phyloP scores from a whole-genome alignment of 1,140 invertebrate genomes.

The Battus philenor region DNA sequence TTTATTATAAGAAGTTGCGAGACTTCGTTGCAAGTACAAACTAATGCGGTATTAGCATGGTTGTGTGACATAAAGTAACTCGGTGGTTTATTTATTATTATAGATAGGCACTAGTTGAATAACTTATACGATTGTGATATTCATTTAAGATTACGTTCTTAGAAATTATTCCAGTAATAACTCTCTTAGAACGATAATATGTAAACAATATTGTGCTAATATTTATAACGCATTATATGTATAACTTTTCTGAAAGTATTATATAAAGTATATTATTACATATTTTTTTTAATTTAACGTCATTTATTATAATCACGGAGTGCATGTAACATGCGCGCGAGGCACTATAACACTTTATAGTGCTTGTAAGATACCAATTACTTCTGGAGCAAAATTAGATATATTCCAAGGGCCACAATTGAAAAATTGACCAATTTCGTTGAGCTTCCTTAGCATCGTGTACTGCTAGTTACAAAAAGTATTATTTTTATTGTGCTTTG shows the following conservation, averaged over 20 bases:
- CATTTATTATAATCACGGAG: neutral
- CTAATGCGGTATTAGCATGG: slow-evolving; percentile 66
- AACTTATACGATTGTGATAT: slow-evolving; percentile 24
- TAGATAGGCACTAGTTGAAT: slow-evolving; percentile 45
- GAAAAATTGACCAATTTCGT: slow-evolving; percentile 71
- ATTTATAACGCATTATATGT: slow-evolving; percentile 54
- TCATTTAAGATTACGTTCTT: slow-evolving; percentile 43
- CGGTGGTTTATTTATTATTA: slow-evolving; percentile 53
- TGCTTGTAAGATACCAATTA: slow-evolving; percentile 41
- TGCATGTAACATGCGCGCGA: neutral
- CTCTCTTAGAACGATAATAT: slow-evolving; percentile 46
- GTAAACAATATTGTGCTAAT: slow-evolving; percentile 59
- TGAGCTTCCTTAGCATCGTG: slow-evolving; percentile 54
- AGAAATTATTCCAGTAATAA: slow-evolving; percentile 66
- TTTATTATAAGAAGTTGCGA: slow-evolving; percentile 41
- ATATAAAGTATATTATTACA: slow-evolving; percentile 26
- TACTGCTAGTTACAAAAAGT: slow-evolving; percentile 27
- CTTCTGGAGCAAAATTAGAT: slow-evolving; percentile 56
- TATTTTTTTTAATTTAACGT: slow-evolving; percentile 5
- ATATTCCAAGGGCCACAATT: slow-evolving; percentile 53
- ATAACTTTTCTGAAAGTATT: slow-evolving; percentile 24
- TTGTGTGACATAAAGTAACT: slow-evolving; percentile 32
- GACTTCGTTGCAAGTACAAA: slow-evolving; percentile 63
- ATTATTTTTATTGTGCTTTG: no score
- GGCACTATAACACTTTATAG: slow-evolving; percentile 14